Percentiles rank a stretch among this genome's conserved stretches.
Evolutionary conservation across 2,888 invertebrate species (phyloP).

Genomic region (Dasysyrphus albostriatus): DNA sequence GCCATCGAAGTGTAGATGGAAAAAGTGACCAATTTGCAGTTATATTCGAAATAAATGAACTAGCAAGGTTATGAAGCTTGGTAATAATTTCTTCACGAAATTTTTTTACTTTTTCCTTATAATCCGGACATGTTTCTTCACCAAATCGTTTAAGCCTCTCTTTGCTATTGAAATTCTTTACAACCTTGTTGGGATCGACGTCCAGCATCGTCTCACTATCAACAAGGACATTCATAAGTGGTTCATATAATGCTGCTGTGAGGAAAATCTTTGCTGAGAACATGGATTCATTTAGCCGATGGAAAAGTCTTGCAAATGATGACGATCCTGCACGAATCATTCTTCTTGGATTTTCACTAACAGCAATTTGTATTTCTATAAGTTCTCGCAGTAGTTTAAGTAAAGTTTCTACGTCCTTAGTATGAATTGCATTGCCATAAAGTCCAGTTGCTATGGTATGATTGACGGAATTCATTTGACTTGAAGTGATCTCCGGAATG

Average conservation of each 20-base stretch:
- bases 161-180: slow-evolving; percentile 79
- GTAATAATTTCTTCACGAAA: slow-evolving; percentile 92
- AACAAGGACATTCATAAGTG: slow-evolving; percentile 95
- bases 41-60: slow-evolving; percentile 92
- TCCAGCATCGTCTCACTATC: slow-evolving; percentile 96
- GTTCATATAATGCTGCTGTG: slow-evolving; percentile 94
- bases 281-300: slow-evolving; percentile 94
- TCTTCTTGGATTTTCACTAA: slow-evolving; percentile 89
- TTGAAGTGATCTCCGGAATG: slow-evolving; percentile 81
- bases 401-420: slow-evolving; percentile 89
- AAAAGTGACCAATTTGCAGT: slow-evolving; percentile 94
- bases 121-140: slow-evolving; percentile 89
- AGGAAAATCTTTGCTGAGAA: slow-evolving; percentile 96
- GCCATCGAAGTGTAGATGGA: slow-evolving; percentile 95
- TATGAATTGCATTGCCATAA: slow-evolving; percentile 90
- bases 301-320: slow-evolving; percentile 94
- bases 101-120: slow-evolving; percentile 89
- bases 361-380: slow-evolving; percentile 89
- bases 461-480: slow-evolving; percentile 81
- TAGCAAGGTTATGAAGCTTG: slow-evolving; percentile 91
- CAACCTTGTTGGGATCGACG: slow-evolving; percentile 94
- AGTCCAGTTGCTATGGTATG: slow-evolving; percentile 86
- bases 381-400: slow-evolving; percentile 88
- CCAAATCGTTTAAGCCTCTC: slow-evolving; percentile 89
- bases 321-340: slow-evolving; percentile 93